Conservation (phyloP, 2,113 vertebrate genomes). For the Nicator chloris region DNA sequence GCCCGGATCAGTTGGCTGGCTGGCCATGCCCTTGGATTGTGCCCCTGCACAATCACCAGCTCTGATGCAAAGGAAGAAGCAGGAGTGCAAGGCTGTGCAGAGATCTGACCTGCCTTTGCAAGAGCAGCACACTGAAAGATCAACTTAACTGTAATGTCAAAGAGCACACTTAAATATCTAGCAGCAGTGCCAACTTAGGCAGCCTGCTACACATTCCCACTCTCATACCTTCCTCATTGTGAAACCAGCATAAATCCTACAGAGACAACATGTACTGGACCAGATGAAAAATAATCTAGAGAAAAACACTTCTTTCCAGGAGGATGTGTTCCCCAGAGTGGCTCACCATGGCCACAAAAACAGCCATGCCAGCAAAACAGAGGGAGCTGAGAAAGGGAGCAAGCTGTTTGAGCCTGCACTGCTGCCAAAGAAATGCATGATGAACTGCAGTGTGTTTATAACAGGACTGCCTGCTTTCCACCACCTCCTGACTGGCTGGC, state of each 20-base stretch:
- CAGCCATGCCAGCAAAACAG: conserved; percentile 38
- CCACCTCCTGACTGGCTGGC: not conserved
- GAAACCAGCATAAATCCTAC: conserved; percentile 11
- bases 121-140: not conserved
- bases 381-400: not conserved
- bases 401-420: not conserved
- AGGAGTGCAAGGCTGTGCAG: not conserved
- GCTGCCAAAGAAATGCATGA: conserved; percentile 24
- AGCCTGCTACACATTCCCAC: conserved; percentile 26
- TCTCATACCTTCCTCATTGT: conserved; percentile 46
- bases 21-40: not conserved
- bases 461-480: not conserved
- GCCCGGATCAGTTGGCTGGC: not conserved
- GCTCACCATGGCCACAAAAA: conserved; percentile 19
- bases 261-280: conserved; percentile 29
- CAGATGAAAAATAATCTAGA: conserved; percentile 44
- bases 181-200: not conserved
- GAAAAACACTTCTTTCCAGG: conserved; percentile 35
- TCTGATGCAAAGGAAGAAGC: not conserved
- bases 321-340: conserved; percentile 4
- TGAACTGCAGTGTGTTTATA: not conserved
- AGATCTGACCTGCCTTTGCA: not conserved
- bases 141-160: not conserved
- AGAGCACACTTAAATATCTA: not conserved
- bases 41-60: not conserved